Evolutionary conservation across 2,113 vertebrate species (phyloP).

Genomic region (Anseranas semipalmata): DNA sequence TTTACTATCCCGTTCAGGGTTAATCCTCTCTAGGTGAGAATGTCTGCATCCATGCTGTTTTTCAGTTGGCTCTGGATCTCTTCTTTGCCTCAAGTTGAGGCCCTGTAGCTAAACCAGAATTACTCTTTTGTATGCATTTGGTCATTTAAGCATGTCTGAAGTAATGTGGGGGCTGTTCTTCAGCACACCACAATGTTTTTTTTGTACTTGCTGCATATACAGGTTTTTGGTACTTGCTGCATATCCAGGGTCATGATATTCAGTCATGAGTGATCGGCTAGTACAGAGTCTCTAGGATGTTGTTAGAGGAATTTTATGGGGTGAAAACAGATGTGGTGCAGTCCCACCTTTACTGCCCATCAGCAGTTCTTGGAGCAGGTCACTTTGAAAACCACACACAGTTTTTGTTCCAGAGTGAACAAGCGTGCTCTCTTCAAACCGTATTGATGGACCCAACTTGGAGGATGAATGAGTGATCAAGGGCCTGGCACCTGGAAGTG

Average conservation of each 20-base stretch:
- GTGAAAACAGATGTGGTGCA: neutral
- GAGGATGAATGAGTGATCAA: neutral
- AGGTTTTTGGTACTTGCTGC: neutral
- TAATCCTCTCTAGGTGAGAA: neutral
- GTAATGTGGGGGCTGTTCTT: neutral
- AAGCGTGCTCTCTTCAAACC: neutral
- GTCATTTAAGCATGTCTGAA: neutral
- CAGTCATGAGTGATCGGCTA: neutral
- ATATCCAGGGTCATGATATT: neutral
- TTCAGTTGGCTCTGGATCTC: neutral
- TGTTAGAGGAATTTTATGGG: neutral
- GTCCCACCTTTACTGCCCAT: neutral
- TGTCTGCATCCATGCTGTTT: neutral
- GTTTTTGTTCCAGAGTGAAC: neutral
- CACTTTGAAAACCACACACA: neutral
- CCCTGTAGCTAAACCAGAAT: neutral
- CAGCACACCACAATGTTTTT: neutral
- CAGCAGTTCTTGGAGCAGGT: neutral
- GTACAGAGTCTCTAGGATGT: neutral
- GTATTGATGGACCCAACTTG: neutral
- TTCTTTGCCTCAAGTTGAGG: neutral
- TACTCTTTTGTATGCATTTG: neutral
- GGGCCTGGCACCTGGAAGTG: neutral
- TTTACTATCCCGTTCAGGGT: neutral
- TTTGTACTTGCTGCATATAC: neutral